phyloP scores from a whole-genome alignment of 2,113 vertebrate species.

The Mungos mungo region DNA sequence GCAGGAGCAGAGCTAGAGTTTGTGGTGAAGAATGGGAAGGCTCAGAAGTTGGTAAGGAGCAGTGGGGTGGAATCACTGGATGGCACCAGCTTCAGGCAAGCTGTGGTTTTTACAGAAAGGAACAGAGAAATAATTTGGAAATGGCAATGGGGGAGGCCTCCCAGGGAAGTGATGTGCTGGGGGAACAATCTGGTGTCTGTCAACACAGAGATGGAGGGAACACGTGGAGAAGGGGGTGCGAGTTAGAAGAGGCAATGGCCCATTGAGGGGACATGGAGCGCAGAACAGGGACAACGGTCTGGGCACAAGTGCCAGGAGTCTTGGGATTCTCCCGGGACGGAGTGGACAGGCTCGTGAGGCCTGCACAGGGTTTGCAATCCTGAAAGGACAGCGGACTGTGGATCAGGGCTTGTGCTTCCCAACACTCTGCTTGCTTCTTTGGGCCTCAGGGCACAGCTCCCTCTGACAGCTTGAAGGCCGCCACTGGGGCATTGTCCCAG shows the following conservation, averaged over 20 bases:
- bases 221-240: not conserved
- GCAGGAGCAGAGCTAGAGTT: not conserved
- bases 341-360: rapidly evolving
- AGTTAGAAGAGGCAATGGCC: rapidly evolving
- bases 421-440: rapidly evolving
- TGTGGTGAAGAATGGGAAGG: rapidly evolving
- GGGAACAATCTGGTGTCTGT: not conserved
- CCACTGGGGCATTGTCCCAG: rapidly evolving
- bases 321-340: not conserved
- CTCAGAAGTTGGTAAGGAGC: not conserved
- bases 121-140: not conserved
- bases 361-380: rapidly evolving
- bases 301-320: not conserved
- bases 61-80: rapidly evolving
- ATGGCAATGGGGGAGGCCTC: not conserved
- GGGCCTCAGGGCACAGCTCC: not conserved
- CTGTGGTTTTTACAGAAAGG: not conserved
- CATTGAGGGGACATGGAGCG: not conserved
- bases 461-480: not conserved
- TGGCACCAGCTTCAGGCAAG: not conserved
- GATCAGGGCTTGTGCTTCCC: not conserved
- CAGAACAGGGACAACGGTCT: rapidly evolving
- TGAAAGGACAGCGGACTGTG: rapidly evolving
- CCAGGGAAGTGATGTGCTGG: not conserved
- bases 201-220: no score